These are phyloP conservation scores for Brachionus plicatilis DNA, from an alignment of 1,140 invertebrate species.

Conservation along the genomic window DNA sequence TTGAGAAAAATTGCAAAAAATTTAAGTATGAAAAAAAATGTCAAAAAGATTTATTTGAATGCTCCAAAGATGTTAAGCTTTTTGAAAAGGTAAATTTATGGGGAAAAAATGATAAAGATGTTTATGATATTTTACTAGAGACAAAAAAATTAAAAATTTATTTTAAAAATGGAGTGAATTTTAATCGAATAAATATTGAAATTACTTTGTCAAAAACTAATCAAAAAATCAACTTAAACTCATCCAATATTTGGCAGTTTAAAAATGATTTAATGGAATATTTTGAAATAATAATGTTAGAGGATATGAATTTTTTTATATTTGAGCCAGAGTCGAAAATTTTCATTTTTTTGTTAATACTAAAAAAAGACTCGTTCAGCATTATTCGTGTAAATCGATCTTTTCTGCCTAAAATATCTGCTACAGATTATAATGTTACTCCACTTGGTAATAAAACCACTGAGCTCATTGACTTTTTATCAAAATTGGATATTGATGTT, in stretches of 20 bases:
- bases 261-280: neutral
- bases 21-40: neutral
- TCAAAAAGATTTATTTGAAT: neutral
- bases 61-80: neutral
- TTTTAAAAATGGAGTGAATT: neutral
- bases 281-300: neutral
- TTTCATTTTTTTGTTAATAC: neutral
- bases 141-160: neutral
- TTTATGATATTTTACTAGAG: neutral
- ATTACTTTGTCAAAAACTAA: neutral
- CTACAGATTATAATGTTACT: neutral
- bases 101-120: neutral
- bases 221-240: neutral
- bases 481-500: neutral
- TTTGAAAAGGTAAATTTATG: neutral
- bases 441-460: neutral
- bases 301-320: neutral
- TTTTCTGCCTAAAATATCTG: neutral
- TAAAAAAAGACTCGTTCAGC: neutral
- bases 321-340: neutral
- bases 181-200: neutral
- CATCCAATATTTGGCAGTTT: neutral
- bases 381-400: neutral
- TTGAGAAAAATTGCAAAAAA: neutral
- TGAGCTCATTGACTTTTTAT: neutral